These are phyloP conservation scores for Echinops telfairi DNA, from an alignment of 2,113 vertebrate species.

Conservation along the genomic window DNA sequence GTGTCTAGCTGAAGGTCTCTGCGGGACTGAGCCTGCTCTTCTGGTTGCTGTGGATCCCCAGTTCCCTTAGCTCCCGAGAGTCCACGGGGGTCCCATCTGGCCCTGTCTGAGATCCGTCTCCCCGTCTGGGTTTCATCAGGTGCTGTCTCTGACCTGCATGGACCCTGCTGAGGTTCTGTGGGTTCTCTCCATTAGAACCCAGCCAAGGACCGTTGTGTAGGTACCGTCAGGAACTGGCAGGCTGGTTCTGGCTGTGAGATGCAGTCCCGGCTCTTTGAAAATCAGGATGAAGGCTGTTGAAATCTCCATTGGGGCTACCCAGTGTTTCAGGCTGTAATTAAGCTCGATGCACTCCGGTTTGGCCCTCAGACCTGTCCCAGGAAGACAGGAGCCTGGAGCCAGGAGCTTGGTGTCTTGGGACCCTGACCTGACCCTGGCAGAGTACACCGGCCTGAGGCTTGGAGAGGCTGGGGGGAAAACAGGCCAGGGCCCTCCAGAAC, in stretches of 20 bases:
- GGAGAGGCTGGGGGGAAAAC: background rate
- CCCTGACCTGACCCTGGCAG: background rate
- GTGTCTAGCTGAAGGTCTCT: background rate
- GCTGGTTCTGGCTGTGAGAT: background rate
- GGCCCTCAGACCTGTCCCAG: constrained; percentile 37
- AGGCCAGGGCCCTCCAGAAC: background rate
- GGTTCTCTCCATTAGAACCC: background rate
- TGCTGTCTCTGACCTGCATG: background rate
- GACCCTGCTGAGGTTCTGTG: background rate
- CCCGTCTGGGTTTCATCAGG: constrained; percentile 46
- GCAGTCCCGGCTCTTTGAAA: background rate
- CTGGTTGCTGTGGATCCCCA: background rate
- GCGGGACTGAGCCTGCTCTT: no score
- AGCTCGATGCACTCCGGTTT: constrained; percentile 8
- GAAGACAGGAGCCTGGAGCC: background rate
- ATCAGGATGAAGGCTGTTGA: constrained; percentile 36
- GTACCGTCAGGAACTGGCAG: background rate
- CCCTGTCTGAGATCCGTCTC: background rate
- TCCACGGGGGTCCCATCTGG: constrained; percentile 55
- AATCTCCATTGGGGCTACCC: background rate
- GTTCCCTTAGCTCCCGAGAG: background rate
- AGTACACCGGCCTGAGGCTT: background rate
- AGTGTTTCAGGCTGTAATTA: constrained; percentile 25
- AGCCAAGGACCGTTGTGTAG: no score
- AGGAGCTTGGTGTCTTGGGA: background rate